Evolutionary conservation across 2,797 vertebrate species (phyloP), one percentile per base, ranked within the genome.

Genomic region (Pseudochaenichthys georgianus): DNA sequence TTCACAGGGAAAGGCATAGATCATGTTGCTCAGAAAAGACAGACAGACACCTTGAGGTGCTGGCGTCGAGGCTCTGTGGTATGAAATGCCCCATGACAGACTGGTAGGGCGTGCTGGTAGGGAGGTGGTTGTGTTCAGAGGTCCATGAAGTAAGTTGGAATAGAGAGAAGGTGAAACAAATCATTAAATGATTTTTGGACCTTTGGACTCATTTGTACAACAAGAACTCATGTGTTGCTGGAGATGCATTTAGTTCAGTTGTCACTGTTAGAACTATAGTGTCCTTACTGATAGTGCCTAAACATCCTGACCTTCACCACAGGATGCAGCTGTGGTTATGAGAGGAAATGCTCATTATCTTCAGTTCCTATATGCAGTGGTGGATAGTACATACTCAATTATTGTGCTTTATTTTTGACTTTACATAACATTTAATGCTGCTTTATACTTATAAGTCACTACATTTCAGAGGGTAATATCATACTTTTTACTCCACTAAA

Each of bases 71-170:
- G 41, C 47, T 50, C 6, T 64, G 81, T 78, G 88, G 83, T 88
- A 77, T 77, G 74, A 87, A 89, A 88, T 82, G 65, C 38, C 81
- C 64, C 78, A 80, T 77, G 77, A 72, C 23, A 67, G 64, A 55
- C 48, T 34, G 74, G 64, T 67, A 72, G 81, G 78, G 81, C 9
- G 1, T 28, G 68, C 28, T 34, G 31, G 23, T 42, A 52, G 9
- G 15, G 21, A n/a, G 43, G 48, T 21, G 64, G 62, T 16, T 62
- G 72, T 72, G 58, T 68, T 75, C 17, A 55, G 47, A 17, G n/a
- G 16, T 42, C 28, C 13, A 12, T 45, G 57, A 34, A 23, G 42
- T 23, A 3, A 45, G 53, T 43, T 28, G n/a, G 48, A 17, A 63
- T 13, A 6, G 46, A 48, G 17, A 64, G n/a, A 76, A 28, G 55